Evolutionary conservation across 2,113 vertebrate genomes (phyloP).

Genomic region (Phyllostomus discolor): DNA sequence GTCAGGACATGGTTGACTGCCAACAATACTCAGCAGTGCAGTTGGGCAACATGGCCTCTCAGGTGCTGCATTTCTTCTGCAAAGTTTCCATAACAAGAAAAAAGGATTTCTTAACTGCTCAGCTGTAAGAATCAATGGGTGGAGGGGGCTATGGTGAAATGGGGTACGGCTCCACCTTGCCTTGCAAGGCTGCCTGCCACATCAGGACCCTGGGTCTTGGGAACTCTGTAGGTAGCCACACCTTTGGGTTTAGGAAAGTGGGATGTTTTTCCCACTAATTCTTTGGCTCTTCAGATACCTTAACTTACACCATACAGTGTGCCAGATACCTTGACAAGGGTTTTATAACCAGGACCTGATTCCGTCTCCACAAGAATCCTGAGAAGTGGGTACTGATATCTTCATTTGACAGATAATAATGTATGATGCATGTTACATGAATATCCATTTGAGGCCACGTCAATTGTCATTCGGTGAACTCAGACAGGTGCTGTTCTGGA

Average conservation of each 20-base stretch:
- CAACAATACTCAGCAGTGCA: background rate
- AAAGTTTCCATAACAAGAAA: background rate
- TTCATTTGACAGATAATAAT: background rate
- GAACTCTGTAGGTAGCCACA: background rate
- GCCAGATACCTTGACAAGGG: background rate
- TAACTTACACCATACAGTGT: background rate
- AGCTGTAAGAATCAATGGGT: background rate
- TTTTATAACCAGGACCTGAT: background rate
- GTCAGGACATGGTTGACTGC: background rate
- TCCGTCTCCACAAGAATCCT: background rate
- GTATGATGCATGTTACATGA: too few relatives aligned
- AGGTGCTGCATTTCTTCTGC: background rate
- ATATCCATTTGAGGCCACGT: background rate
- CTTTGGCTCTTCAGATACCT: background rate
- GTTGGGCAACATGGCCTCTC: background rate
- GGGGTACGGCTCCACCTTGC: background rate
- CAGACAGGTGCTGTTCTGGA: background rate
- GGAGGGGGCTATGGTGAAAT: background rate
- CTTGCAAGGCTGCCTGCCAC: background rate
- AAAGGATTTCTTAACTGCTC: constrained; percentile 40
- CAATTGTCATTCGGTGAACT: background rate
- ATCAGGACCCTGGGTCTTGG: background rate
- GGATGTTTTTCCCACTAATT: background rate
- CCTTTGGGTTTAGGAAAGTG: background rate
- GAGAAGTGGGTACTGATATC: background rate